These are phyloP conservation scores for Mareca penelope DNA, from an alignment of 2,797 vertebrate species.

Conservation along the genomic window DNA sequence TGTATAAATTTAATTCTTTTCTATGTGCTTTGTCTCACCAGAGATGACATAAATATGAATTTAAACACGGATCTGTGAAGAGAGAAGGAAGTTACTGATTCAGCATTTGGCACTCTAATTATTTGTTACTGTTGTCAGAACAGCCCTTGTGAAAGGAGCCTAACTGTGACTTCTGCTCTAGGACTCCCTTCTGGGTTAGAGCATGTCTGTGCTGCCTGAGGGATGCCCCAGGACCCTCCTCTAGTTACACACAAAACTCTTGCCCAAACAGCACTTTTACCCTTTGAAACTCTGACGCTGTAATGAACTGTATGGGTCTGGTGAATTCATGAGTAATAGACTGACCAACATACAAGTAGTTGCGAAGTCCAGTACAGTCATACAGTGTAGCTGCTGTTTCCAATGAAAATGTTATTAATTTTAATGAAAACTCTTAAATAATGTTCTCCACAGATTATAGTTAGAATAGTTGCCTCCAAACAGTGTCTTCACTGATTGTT, in stretches of 20 bases:
- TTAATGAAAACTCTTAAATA: slow-evolving; percentile 6
- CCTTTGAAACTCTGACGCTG: not conserved
- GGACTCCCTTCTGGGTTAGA: not conserved
- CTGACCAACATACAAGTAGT: not conserved
- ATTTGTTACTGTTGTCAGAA: slow-evolving; percentile 17
- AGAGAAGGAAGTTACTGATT: not conserved
- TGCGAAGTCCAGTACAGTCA: not conserved
- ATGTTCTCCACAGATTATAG: not conserved
- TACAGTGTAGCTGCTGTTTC: not conserved
- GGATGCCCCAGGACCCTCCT: not conserved
- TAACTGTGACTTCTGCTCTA: not conserved
- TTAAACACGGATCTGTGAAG: not conserved
- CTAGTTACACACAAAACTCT: not conserved
- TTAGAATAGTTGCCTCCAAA: not conserved
- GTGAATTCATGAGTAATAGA: not conserved
- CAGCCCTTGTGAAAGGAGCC: not conserved
- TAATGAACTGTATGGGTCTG: not conserved
- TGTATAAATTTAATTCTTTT: not conserved
- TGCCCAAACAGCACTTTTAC: not conserved
- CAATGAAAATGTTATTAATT: not conserved
- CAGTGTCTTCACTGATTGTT: not conserved
- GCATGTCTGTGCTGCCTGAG: not conserved
- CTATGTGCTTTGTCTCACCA: not conserved
- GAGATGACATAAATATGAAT: not conserved
- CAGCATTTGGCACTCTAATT: not conserved